A percentile compares a stretch with the other conserved stretches of the same genome.
These are phyloP conservation scores for Anastrepha obliqua DNA, from an alignment of 1,140 invertebrate species.

Conservation along the genomic window DNA sequence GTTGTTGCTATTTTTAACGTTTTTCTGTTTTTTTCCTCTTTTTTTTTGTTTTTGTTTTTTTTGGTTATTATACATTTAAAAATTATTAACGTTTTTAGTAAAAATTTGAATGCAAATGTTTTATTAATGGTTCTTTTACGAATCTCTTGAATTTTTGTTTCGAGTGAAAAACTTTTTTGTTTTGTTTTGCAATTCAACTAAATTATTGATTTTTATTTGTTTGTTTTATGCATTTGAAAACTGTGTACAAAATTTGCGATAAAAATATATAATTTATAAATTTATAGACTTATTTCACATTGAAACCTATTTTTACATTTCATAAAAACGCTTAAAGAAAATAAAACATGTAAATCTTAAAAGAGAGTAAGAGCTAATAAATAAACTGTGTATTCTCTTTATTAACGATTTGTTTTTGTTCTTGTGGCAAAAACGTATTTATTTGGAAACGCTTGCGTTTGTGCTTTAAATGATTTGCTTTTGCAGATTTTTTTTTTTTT, in stretches of 20 bases:
- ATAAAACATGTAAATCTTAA: not conserved
- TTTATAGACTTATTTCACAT: conserved; percentile 27
- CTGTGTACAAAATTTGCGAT: conserved; percentile 47
- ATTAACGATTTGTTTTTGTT: not conserved
- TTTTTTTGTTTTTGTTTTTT: not conserved
- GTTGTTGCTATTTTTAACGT: not conserved
- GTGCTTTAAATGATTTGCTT: not conserved
- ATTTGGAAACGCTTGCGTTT: conserved; percentile 13
- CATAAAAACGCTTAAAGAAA: not conserved
- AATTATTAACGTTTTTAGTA: conserved; percentile 4
- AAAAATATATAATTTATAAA: conserved; percentile 49
- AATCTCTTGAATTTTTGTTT: conserved; percentile 17
- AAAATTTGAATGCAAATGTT: conserved; percentile 19
- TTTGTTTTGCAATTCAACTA: conserved; percentile 50
- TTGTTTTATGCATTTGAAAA: conserved; percentile 53
- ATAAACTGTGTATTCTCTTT: not conserved
- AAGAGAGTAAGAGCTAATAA: conserved; percentile 11
- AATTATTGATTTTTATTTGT: conserved; percentile 56
- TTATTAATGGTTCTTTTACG: conserved; percentile 3
- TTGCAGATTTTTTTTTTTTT: not conserved
- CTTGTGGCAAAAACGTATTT: not conserved
- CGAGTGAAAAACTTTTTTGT: conserved; percentile 44
- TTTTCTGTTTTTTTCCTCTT: not conserved
- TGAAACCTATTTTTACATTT: conserved; percentile 9
- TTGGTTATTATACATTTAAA: not conserved